Conservation (phyloP, 2,797 vertebrate genomes). For the Acrocephalus scirpaceus region DNA sequence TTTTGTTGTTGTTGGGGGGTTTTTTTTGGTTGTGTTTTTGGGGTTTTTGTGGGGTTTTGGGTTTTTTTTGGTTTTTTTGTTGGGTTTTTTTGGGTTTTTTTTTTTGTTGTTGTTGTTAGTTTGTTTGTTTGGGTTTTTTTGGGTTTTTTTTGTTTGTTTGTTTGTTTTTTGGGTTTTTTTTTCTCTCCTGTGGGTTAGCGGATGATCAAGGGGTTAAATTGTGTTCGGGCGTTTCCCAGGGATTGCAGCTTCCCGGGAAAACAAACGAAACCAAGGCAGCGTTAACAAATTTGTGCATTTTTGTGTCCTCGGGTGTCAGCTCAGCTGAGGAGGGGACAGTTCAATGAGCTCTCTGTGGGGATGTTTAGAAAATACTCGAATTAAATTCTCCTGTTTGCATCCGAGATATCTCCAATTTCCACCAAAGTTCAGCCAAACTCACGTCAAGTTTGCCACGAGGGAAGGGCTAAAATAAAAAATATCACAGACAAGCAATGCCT, state of each 20-base stretch:
- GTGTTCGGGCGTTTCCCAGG: background rate
- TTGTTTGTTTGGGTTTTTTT: too few species aligned
- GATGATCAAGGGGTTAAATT: background rate
- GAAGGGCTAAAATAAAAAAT: fast-evolving
- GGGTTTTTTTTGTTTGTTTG: too few species aligned
- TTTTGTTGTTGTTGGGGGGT: too few species aligned
- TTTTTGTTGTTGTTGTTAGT: too few species aligned
- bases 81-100: too few species aligned
- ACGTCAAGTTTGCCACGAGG: background rate
- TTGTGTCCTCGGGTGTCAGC: background rate
- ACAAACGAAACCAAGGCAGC: background rate
- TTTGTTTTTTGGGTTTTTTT: too few species aligned
- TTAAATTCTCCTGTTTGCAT: background rate
- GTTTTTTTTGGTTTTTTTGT: too few species aligned
- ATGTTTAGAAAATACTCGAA: background rate
- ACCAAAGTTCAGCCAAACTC: background rate
- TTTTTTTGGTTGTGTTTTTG: too few species aligned
- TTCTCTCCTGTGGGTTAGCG: fast-evolving
- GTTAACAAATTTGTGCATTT: background rate
- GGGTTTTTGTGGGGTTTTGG: too few species aligned
- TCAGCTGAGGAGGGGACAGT: background rate
- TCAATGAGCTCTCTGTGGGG: background rate
- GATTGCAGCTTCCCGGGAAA: background rate
- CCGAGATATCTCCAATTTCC: background rate
- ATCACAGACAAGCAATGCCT: background rate